Conservation (phyloP, 2,113 vertebrate genomes). For the Phrynosoma platyrhinos region DNA sequence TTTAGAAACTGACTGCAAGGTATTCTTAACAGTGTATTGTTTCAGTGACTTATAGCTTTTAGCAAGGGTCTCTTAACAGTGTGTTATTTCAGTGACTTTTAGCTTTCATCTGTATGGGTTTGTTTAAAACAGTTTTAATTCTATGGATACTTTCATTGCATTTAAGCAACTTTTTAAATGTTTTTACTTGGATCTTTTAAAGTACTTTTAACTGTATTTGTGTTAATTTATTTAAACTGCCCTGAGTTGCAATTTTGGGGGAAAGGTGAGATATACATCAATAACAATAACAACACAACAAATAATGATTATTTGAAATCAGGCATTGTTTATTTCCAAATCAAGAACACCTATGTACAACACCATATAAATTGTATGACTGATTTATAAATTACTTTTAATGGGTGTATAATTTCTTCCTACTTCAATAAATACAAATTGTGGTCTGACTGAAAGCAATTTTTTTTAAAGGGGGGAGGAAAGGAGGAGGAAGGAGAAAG, state of each 20-base stretch:
- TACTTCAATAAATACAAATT: constrained; percentile 64
- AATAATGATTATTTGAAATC: constrained; percentile 1
- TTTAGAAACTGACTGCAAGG: too few species aligned
- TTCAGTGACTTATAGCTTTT: too few species aligned
- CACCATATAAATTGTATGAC: constrained; percentile 8
- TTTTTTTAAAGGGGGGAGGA: constrained; percentile 34
- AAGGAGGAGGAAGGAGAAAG: constrained; percentile 63
- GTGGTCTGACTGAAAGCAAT: constrained; percentile 59
- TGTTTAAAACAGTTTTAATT: too few species aligned
- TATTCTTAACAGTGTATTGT: too few species aligned
- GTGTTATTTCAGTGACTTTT: too few species aligned
- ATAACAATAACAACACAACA: background rate
- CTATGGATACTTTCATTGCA: too few species aligned
- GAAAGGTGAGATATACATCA: background rate
- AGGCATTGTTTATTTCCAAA: background rate
- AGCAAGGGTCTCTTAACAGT: too few species aligned
- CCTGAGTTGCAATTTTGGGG: background rate
- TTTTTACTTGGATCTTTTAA: too few species aligned
- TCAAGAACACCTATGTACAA: background rate
- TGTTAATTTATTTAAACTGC: too few species aligned
- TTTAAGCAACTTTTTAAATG: too few species aligned
- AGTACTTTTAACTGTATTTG: too few species aligned
- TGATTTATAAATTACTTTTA: constrained; percentile 19
- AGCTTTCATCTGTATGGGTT: too few species aligned
- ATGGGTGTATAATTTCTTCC: constrained; percentile 21